A percentile compares a stretch with the other conserved stretches of the same genome.
Conservation (phyloP, 2,797 vertebrate genomes). For the Coranthus polyacanthus region DNA sequence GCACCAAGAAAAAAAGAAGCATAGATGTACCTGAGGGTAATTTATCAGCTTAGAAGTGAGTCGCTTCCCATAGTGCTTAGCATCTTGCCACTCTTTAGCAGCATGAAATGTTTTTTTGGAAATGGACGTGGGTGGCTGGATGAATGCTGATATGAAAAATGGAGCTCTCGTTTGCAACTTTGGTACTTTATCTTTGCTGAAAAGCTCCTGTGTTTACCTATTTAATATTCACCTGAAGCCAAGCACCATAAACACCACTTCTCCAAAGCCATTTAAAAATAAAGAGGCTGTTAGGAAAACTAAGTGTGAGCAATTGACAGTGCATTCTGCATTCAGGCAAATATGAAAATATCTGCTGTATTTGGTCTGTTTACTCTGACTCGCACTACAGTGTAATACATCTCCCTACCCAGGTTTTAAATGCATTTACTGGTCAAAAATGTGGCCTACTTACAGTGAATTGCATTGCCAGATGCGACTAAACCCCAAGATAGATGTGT, state of each 20-base stretch:
- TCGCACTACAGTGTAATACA: conserved; percentile 3
- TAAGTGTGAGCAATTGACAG: conserved; percentile 29
- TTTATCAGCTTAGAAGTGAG: conserved; percentile 40
- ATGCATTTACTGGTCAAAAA: conserved; percentile 25
- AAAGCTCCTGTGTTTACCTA: conserved; percentile 48
- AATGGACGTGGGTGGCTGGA: conserved; percentile 46
- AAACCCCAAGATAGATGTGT: background rate
- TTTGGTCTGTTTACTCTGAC: conserved; percentile 16
- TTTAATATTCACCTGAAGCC: conserved; percentile 63
- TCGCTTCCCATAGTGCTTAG: background rate
- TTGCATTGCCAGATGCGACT: conserved; percentile 6
- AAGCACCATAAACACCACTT: conserved; percentile 28
- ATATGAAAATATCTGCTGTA: conserved; percentile 41
- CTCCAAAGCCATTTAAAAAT: conserved; percentile 37
- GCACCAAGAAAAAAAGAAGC: conserved; percentile 10
- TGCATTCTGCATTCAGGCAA: conserved; percentile 20
- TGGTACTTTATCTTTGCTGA: conserved; percentile 43
- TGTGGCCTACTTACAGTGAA: conserved; percentile 9
- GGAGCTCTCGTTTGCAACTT: conserved; percentile 39
- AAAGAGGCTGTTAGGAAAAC: conserved; percentile 43
- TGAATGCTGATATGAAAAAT: conserved; percentile 48
- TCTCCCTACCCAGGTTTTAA: conserved; percentile 12
- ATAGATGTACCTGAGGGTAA: conserved; percentile 26
- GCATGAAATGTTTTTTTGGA: conserved; percentile 44
- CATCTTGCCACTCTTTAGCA: conserved; percentile 19